Percentiles rank a stretch among this genome's conserved stretches.
Evolutionary conservation across 2,113 vertebrate species (phyloP).

Genomic region (Ariopsis seemanni): DNA sequence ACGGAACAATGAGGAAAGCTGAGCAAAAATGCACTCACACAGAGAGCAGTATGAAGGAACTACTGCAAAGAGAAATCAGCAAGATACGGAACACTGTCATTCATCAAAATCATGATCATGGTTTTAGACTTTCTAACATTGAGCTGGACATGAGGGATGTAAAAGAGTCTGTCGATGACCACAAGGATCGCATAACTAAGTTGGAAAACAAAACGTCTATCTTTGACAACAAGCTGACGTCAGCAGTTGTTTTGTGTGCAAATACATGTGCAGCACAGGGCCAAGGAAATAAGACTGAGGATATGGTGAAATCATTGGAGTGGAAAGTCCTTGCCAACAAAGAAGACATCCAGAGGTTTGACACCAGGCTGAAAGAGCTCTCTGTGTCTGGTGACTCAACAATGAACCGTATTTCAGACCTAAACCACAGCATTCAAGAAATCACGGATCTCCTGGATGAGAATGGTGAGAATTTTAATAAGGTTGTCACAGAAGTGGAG

Average conservation of each 20-base stretch:
- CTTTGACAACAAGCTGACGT: constrained; percentile 70
- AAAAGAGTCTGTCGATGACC: constrained; percentile 65
- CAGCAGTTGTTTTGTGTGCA: constrained; percentile 69
- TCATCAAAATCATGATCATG: constrained; percentile 68
- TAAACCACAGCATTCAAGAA: constrained; percentile 67
- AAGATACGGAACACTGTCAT: constrained; percentile 67
- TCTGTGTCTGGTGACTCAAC: constrained; percentile 74
- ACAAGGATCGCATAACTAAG: constrained; percentile 63
- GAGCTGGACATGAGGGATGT: constrained; percentile 71
- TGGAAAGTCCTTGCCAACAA: constrained; percentile 75
- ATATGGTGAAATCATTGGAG: constrained; percentile 74
- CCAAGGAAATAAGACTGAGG: constrained; percentile 57
- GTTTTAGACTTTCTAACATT: constrained; percentile 69
- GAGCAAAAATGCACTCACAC: constrained; percentile 74
- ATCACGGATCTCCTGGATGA: constrained; percentile 64
- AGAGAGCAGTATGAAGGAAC: constrained; percentile 70
- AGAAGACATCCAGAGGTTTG: constrained; percentile 72
- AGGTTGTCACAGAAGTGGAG: constrained; percentile 64
- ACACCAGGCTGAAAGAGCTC: constrained; percentile 73
- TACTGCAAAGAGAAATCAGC: constrained; percentile 69
- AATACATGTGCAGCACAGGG: constrained; percentile 68
- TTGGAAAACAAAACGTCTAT: constrained; percentile 67
- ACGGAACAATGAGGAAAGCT: constrained; percentile 75
- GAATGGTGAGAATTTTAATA: constrained; percentile 66
- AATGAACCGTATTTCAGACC: constrained; percentile 64